Percentiles rank a stretch among this genome's conserved stretches.
Evolutionary conservation across 2,888 invertebrate genomes (phyloP).

Genomic region (Oligia fasciuncula): DNA sequence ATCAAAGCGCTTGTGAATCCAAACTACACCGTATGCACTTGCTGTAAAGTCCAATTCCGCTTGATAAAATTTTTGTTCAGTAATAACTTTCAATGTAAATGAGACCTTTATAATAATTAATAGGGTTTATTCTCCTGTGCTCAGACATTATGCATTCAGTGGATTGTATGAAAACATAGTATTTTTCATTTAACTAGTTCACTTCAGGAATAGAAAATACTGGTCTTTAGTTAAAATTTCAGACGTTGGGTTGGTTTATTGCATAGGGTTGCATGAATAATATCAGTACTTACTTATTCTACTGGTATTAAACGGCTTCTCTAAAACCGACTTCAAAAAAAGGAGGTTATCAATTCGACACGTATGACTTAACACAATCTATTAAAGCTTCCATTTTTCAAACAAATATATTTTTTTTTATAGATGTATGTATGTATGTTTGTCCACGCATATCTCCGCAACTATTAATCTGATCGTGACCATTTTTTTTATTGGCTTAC

Average conservation of each 20-base stretch:
- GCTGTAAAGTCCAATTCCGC: conserved; percentile 20
- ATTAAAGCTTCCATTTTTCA: too few relatives aligned
- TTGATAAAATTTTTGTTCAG: not conserved
- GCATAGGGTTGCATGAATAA: too few relatives aligned
- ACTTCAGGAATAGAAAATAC: conserved; percentile 12
- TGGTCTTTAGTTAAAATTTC: conserved; percentile 10
- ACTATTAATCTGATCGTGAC: too few relatives aligned
- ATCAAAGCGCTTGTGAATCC: conserved; percentile 24
- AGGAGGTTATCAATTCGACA: too few relatives aligned
- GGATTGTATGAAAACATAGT: not conserved
- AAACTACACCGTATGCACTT: conserved; percentile 29
- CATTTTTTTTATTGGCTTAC: too few relatives aligned
- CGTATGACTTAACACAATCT: too few relatives aligned
- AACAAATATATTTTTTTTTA: too few relatives aligned
- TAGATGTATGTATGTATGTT: too few relatives aligned
- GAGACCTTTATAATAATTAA: not conserved
- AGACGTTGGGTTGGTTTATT: not conserved
- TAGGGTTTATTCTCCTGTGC: conserved; percentile 31
- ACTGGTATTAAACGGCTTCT: too few relatives aligned
- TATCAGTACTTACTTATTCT: too few relatives aligned
- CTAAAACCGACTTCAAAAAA: too few relatives aligned
- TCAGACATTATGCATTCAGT: conserved; percentile 18
- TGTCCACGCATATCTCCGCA: too few relatives aligned
- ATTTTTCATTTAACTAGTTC: conserved; percentile 14
- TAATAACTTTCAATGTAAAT: conserved; percentile 26